Base-by-base conservation (phyloP, 2,113 vertebrate species). In the Marmota flaviventris region DNA sequence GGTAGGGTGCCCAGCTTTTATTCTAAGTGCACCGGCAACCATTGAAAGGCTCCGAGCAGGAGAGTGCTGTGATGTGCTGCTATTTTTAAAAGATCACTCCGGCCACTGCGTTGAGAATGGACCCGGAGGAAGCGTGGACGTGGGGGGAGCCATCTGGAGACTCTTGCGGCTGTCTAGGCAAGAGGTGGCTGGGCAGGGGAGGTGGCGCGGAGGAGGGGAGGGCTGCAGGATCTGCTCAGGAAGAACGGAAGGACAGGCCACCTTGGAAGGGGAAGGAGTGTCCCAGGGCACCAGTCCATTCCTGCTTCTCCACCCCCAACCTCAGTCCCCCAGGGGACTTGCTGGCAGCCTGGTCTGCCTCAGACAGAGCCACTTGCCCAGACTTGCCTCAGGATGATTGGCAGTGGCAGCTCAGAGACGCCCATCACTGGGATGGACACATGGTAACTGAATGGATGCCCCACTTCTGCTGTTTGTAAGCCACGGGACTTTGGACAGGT, bases 61-160 rank as follows among this genome's bases (percentile, higher is more conserved):
- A 85, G 85, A 24, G 6, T 9, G 12, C 78, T 29, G 0, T 32
- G 73, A 48, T 56, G 69, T 1, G 29, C n/a, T 88, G 85, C 95
- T 97, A 78, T 94, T 93, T 97, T 83, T 93, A 90, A 92, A 83
- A 85, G 51, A 29, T 95, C 75, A 13, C 53, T 89, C 56, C 11
- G 87, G 84, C 85, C 2, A 58, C 63, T 0, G 29, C 0, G 3
- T 45, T 7, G 89, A 92, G 92, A 87, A 73, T 53, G 83, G 79
- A 1, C 82, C 8, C 48, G 84, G 61, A 85, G 65, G 84, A 69
- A 37, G 79, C 0, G n/a, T 18, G 69, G 85, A 51, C 5, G 20
- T 0, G 2, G 85, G 81, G 69, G 85, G 93, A 51, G n/a, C 0
- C 0, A 56, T 51, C 4, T 81, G 91, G 85, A 92, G 73, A 3